Evolutionary conservation across 2,113 vertebrate genomes (phyloP).

Genomic region (Pavo muticus): DNA sequence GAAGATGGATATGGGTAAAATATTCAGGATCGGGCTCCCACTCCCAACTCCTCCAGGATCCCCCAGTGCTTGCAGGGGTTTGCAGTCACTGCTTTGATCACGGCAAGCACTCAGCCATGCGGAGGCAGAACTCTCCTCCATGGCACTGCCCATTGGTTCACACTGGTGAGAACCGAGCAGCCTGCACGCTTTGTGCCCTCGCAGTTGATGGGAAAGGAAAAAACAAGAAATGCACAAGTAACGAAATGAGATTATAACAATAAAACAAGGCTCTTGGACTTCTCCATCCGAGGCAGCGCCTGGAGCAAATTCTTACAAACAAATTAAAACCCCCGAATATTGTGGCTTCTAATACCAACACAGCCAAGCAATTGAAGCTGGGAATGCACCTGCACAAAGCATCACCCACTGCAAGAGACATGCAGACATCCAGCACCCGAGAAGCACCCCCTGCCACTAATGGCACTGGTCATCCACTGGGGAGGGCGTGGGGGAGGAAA

Average conservation of each 20-base stretch:
- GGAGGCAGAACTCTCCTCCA: neutral
- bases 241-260: neutral
- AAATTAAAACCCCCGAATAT: slow-evolving; percentile 15
- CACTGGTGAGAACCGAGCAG: neutral
- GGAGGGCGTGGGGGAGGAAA: neutral
- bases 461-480: neutral
- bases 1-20: neutral
- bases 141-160: neutral
- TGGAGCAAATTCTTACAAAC: neutral
- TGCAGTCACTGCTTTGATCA: neutral
- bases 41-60: neutral
- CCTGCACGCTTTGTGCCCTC: neutral
- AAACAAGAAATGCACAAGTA: neutral
- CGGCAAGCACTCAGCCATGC: rapidly evolving
- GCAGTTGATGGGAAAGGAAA: neutral
- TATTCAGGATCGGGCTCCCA: neutral
- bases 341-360: neutral
- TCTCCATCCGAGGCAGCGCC: neutral
- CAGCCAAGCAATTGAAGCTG: neutral
- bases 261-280: rapidly evolving
- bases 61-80: neutral
- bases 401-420: neutral
- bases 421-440: neutral
- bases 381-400: neutral
- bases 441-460: neutral